Evolutionary conservation across 35 echinoderm and acorn worm genomes (phyloP).

Genomic region (Hemicentrotus pulcherrimus): DNA sequence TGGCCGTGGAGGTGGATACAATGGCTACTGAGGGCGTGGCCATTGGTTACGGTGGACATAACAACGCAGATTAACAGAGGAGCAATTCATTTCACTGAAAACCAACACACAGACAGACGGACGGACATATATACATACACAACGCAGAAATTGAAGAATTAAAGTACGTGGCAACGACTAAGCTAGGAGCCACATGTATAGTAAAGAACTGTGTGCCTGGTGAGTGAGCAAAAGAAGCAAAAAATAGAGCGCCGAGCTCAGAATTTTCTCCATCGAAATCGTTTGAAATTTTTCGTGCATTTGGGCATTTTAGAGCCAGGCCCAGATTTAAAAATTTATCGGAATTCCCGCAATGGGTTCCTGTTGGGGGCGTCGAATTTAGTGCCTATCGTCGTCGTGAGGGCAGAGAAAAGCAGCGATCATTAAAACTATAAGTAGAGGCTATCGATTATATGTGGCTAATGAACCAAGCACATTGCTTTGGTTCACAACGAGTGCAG

Average conservation of each 20-base stretch:
- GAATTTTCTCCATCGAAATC: constrained; percentile 12
- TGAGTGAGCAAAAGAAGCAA: neutral
- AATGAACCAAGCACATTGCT: neutral
- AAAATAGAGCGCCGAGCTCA: neutral
- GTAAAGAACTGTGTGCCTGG: neutral
- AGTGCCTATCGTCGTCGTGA: neutral
- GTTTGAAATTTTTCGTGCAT: constrained; percentile 13
- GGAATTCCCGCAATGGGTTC: neutral
- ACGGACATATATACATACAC: neutral
- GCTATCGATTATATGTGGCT: neutral
- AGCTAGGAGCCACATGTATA: neutral
- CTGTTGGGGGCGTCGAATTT: neutral
- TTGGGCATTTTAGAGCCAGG: constrained; percentile 1
- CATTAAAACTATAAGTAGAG: neutral
- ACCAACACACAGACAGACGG: neutral
- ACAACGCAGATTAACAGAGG: neutral
- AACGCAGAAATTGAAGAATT: constrained; percentile 11
- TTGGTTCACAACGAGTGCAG: neutral
- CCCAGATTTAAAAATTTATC: constrained; percentile 1
- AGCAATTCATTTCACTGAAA: neutral
- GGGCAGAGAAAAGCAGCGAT: neutral
- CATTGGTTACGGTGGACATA: neutral
- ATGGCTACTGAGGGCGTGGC: neutral
- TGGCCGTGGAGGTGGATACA: constrained; percentile 25
- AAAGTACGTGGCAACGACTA: neutral